Base-by-base conservation (phyloP, 1,140 invertebrate species). In the Liolophura sinensis region DNA sequence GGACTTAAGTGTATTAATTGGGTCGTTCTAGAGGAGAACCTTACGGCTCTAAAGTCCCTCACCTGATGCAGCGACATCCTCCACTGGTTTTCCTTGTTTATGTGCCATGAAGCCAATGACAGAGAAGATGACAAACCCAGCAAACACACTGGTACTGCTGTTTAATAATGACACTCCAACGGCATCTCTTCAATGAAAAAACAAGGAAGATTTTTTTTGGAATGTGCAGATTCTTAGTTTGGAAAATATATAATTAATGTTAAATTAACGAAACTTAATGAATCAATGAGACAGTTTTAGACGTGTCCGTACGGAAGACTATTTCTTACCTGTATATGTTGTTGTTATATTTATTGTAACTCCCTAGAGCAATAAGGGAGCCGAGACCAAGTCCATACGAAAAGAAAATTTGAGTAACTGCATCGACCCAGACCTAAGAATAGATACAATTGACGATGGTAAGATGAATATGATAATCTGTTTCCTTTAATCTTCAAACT, bases 41-140 rank as follows among this genome's bases (percentile, higher is more conserved):
- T 40, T 5, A 40, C 9, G 3, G 31, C 7, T 16, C 49, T 25
- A 18, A 40, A 18, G 9, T 5, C 25, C 11, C 68, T 64, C 65
- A 83, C 83, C 83, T 50, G 74, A 77, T 3, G 74, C 74, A 1
- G 80, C 83, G 0, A 84, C 83, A 50, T 77, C 59, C 60, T 70
- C 72, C 22, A 84, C 76, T 9, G 70, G 68, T 61, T 74, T 68
- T 22, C 78, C 67, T 55, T 82, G 79, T 63, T 80, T 70, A 49
- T 82, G 65, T 0, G 82, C 78, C 77, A 84, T 82, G 72, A 83
- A 84, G 11, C 97, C 97, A 64, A 99, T 94, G 20, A 99, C 93
- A 0, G 95, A 95, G 80, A 99, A 99, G 16, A 99, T 95, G 1
- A 99, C 96, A 64, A 99, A 93, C 0, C 96, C 97, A 62, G 97